Conservation (phyloP, 2,113 vertebrate species). For the Petroica traversi region DNA sequence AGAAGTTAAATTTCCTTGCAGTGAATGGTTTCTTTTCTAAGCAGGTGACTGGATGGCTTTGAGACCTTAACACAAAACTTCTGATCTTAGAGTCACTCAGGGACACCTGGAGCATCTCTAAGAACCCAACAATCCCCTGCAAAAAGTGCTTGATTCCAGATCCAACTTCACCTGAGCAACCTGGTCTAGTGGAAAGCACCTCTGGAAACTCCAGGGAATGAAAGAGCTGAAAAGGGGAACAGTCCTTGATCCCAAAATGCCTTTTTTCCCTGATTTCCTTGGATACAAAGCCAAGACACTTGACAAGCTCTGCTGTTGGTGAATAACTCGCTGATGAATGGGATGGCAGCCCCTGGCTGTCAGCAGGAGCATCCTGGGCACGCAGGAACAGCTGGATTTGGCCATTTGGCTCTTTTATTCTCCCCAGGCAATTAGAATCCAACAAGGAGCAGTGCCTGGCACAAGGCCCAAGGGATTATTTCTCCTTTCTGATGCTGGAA, state of each 20-base stretch:
- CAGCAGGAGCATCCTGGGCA: not conserved
- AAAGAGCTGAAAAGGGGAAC: not conserved
- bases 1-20: not conserved
- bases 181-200: fast-evolving
- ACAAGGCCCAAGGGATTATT: not conserved
- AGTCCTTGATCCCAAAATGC: not conserved
- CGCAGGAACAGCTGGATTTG: not conserved
- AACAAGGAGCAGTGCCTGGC: not conserved
- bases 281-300: fast-evolving
- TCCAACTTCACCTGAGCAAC: not conserved
- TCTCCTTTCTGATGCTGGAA: not conserved
- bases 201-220: not conserved
- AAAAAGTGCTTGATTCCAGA: not conserved
- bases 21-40: not conserved
- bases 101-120: not conserved
- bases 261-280: not conserved
- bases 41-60: not conserved
- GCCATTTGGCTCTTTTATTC: not conserved
- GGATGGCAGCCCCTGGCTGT: not conserved
- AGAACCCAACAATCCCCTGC: not conserved
- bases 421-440: not conserved
- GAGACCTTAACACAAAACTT: not conserved
- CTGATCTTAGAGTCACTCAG: not conserved
- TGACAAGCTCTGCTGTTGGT: fast-evolving
- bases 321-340: not conserved